Conservation (phyloP, 2,113 vertebrate species). For the Bufo gargarizans region DNA sequence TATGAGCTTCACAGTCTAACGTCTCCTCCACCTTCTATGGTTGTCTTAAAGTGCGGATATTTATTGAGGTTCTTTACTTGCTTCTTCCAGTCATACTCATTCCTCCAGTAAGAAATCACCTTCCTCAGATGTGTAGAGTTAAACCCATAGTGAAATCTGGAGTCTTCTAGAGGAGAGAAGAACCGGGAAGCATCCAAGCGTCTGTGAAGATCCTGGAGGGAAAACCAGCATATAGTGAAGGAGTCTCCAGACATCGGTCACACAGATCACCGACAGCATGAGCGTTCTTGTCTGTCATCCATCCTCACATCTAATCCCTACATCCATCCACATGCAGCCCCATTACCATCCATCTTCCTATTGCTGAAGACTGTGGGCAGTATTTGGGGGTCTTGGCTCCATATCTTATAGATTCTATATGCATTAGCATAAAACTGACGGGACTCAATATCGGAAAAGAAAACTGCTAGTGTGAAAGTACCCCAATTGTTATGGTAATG, state of each 20-base stretch:
- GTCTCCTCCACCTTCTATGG: constrained; percentile 81
- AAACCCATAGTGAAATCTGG: constrained; percentile 83
- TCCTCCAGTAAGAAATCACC: constrained; percentile 84
- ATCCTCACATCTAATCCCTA: background rate
- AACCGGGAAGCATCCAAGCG: constrained; percentile 80
- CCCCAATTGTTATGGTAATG: no score
- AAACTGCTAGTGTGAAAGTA: no score
- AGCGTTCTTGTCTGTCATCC: no score
- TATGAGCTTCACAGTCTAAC: background rate
- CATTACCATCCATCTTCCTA: background rate
- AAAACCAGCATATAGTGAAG: background rate
- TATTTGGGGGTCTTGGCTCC: no score
- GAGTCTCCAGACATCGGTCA: background rate
- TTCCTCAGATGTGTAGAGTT: constrained; percentile 76
- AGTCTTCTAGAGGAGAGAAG: constrained; percentile 73
- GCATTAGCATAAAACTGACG: no score
- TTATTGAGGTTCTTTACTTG: constrained; percentile 83
- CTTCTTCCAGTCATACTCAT: constrained; percentile 83
- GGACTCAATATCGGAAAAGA: no score
- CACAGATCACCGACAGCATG: background rate
- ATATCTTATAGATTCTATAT: no score
- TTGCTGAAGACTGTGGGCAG: no score
- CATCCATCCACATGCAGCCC: background rate
- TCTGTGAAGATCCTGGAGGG: constrained; percentile 76
- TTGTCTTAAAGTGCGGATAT: constrained; percentile 86